Base-by-base conservation (phyloP, 2,888 invertebrate species). In the Tenodera sinensis region DNA sequence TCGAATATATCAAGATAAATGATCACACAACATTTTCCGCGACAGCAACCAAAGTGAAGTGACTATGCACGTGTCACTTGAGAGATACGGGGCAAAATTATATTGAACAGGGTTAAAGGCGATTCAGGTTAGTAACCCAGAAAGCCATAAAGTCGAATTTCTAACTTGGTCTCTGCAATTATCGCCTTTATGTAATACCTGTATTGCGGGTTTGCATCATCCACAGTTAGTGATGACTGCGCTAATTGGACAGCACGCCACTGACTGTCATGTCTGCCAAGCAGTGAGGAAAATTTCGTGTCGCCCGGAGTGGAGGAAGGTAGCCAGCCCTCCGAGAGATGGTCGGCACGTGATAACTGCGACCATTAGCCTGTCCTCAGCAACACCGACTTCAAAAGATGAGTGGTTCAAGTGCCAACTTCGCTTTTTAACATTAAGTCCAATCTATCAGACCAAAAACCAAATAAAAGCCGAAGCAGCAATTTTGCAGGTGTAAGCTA, bases 331-430 rank as follows among this genome's bases (percentile, higher is more conserved):
- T n/a, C 54, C 85, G 47, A 85, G 27, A 87, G 87, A 87, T 87
- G 34, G 30, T 87, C 83, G 82, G 82, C 87, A 87, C 87, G 87
- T 83, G 87, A 87, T 87, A 87, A 81, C 47, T 30, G 83, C 83
- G 42, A 83, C 83, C 87, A 87, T 87, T 87, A 87, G 87, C 83
- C 82, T 34, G 34, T 83, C 87, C 82, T 28, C 87, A 86, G 86
- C 27, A 81, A 54, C 86, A 81, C 86, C 28, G 30, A 28, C 30
- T 84, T 86, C 54, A 86, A 71, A 81, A 81, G 47, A 85, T 85
- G 85, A 54, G 86, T 86, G 86, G 47, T 81, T 28, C 86, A 86
- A 86, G 86, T 71, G 54, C 54, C 54, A 71, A 71, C 54, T 71
- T 71, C 6, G 6, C 54, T 71, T 71, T 71, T 71, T 71, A 71